Evolutionary conservation across 2,797 vertebrate genomes (phyloP), one percentile per base, ranked within the genome.

Genomic region (Euphonia xanthogaster): DNA sequence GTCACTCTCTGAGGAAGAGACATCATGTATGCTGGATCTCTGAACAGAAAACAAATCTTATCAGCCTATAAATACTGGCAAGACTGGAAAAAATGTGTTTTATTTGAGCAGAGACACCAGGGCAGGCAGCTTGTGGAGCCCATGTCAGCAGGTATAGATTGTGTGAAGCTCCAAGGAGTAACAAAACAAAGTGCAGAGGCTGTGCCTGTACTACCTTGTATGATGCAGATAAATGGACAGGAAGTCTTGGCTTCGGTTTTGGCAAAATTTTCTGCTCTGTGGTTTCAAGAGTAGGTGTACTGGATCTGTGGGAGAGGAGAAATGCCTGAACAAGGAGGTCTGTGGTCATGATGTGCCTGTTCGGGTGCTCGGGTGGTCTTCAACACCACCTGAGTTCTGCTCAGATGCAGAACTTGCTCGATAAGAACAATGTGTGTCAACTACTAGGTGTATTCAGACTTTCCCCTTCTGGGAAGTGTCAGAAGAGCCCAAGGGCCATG

Each of bases 1-100:
- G 16, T 94, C 93, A 37, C 90, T 88, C 65, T 97, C 96, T 55
- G 84, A 94, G 75, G 96, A 96, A 44, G 94, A 97, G 10, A 81
- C 42, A 40, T 96, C 95, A 23, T 51, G 76, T 72, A 82, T 80
- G 51, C 77, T 95, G 77, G 81, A 73, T 60, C 51, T 94, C 97
- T 97, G 86, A 88, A 94, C 2, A 47, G 54, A 85, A 95, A 80
- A 92, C 23, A 96, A 72, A 79, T 22, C 5, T 24, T 55, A 48
- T 97, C 51, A 95, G 60, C 15, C 9, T 31, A 48, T 30, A 63
- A 17, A 51, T 62, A 60, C 9, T 30, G 10, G 37, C 12, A 90
- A 78, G 53, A 53, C 22, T 63, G 20, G 18, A 60, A 72, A 83
- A 78, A 93, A n/a, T 2, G 1, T 42, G 7, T 88, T 92, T 83